A percentile compares a stretch with the other conserved stretches of the same genome.
These are phyloP conservation scores for Characodon lateralis DNA, from an alignment of 2,797 vertebrate species.

Conservation along the genomic window DNA sequence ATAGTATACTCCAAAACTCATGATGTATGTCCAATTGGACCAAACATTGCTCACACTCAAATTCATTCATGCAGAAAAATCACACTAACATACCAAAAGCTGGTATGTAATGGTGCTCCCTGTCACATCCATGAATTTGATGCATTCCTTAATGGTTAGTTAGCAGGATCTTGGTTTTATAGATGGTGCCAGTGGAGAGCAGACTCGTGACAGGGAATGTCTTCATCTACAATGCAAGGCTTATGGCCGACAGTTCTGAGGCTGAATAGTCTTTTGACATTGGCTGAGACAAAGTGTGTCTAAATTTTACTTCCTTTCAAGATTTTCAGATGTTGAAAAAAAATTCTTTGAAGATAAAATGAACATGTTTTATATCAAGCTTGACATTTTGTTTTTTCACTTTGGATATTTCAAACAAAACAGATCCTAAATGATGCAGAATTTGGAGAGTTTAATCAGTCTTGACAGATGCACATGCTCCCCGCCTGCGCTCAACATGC, in stretches of 20 bases:
- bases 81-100: conserved; percentile 54
- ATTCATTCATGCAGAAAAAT: conserved; percentile 24
- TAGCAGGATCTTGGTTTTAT: conserved; percentile 52
- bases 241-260: conserved; percentile 65
- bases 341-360: conserved; percentile 47
- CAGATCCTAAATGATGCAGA: conserved; percentile 50
- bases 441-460: conserved; percentile 41
- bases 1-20: conserved; percentile 15
- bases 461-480: conserved; percentile 60
- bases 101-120: conserved; percentile 65
- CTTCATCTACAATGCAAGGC: conserved; percentile 65
- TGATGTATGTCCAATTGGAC: conserved; percentile 4
- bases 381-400: conserved; percentile 57
- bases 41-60: conserved; percentile 19
- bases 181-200: conserved; percentile 61
- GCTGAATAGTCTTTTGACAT: conserved; percentile 79
- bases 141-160: conserved; percentile 75
- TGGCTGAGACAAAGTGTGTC: conserved; percentile 66
- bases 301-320: conserved; percentile 66
- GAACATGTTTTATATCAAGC: conserved; percentile 59
- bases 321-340: conserved; percentile 45
- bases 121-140: conserved; percentile 71
- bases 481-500: conserved; percentile 42
- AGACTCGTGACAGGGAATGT: conserved; percentile 72
- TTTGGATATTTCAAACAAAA: conserved; percentile 54